These are phyloP conservation scores for Chalcosyrphus nemorum DNA, from an alignment of 2,888 invertebrate species.

Conservation along the genomic window DNA sequence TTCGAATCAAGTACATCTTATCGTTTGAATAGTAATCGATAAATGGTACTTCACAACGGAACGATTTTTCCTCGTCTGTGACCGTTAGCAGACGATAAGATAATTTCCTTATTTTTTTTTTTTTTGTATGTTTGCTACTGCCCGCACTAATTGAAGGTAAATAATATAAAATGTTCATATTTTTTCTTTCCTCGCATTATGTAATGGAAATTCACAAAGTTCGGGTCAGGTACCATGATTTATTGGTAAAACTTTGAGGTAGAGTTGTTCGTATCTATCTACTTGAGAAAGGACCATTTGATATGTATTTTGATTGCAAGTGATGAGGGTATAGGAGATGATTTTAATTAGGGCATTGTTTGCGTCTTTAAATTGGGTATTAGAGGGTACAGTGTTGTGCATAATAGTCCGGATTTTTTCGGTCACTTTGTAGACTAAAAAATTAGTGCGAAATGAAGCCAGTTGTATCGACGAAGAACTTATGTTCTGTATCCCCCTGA, in stretches of 20 bases:
- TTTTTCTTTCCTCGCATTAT: background rate
- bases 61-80: background rate
- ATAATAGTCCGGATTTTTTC: no score
- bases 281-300: background rate
- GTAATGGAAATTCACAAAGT: background rate
- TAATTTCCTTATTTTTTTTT: constrained; percentile 9
- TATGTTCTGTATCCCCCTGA: no score
- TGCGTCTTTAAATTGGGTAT: no score
- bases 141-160: background rate
- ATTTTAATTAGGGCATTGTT: background rate
- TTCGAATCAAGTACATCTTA: constrained; percentile 6
- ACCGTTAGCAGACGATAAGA: constrained; percentile 9
- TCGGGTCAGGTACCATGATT: background rate
- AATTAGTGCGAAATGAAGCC: no score
- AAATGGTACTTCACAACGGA: constrained; percentile 13
- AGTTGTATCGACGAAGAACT: no score
- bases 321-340: background rate
- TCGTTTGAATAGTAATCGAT: constrained; percentile 20
- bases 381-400: no score
- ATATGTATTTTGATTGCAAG: background rate
- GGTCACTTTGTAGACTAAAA: no score
- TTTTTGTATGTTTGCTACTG: no score
- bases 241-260: background rate
- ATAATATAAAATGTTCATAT: background rate
- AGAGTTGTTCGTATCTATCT: background rate